phyloP scores from a whole-genome alignment of 2,113 vertebrate genomes.

The Cygnus atratus region DNA sequence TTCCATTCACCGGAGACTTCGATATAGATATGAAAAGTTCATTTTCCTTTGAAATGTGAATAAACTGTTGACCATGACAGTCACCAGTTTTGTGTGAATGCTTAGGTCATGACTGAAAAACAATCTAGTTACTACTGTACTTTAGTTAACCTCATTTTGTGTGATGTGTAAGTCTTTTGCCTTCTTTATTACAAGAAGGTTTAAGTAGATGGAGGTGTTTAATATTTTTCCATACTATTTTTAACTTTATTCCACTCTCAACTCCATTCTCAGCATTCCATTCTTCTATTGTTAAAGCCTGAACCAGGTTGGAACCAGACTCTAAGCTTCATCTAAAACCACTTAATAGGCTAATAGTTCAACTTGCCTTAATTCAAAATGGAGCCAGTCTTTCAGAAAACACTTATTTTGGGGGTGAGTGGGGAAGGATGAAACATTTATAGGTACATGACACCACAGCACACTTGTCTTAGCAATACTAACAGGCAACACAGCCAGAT shows the following conservation, averaged over 20 bases:
- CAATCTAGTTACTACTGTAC: neutral
- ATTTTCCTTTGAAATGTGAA: neutral
- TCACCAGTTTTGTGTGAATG: neutral
- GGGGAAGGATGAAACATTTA: neutral
- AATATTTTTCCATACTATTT: neutral
- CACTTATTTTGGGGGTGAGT: neutral
- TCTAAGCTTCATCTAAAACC: neutral
- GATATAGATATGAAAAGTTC: neutral
- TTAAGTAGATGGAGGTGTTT: slow-evolving; percentile 1
- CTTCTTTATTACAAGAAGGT: neutral
- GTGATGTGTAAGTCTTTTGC: neutral
- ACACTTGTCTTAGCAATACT: neutral
- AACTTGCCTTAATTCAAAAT: neutral
- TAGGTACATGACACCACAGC: neutral
- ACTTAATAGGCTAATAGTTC: neutral
- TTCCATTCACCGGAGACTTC: neutral
- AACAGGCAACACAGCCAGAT: neutral
- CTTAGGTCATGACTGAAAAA: neutral
- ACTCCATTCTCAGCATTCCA: slow-evolving; percentile 8
- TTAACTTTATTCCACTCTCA: neutral
- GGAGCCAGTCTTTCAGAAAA: neutral
- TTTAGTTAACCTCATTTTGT: neutral
- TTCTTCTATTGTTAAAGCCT: neutral
- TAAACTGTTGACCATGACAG: neutral
- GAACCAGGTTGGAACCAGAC: neutral